Evolutionary conservation across 2,888 invertebrate species (phyloP), one percentile per base, ranked within the genome.

Genomic region (Trissolcus japonicus): DNA sequence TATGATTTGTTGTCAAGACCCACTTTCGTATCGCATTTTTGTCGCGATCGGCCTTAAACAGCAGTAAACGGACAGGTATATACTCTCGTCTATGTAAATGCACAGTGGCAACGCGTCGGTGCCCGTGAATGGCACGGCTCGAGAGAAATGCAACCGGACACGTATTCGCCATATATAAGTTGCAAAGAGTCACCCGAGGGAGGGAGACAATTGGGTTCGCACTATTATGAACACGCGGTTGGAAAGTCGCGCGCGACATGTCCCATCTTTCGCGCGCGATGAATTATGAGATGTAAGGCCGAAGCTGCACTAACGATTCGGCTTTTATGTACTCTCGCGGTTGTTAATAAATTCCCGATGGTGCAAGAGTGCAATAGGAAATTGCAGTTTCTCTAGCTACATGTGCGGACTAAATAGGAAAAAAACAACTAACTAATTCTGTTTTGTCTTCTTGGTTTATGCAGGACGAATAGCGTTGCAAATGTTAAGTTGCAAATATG

Each of bases 21-120:
- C 76, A 79, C 80, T 81, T 81, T 81, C 80, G 80, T 76, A 73
- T 80, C 40, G 56, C 67, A 80, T 76, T 81, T 81, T 81, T 81
- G 76, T 54, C 67, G 65, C 68, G 61, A 35, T 69, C 68, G 67
- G 68, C 69, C 79, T 77, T 77, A 80, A 78, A 77, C 78, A 78
- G 67, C 63, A 57, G 76, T 73, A 80, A 80, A 60, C 65, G 62
- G 72, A 77, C 80, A 80, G 78, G 81, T 81, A 81, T 81, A 81
- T 25, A 51, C 81, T 80, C 79, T 81, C 81, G 73, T 81, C 78
- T 78, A 83, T 81, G 82, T 81, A 83, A 83, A 83, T 81, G 57
- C 41, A 41, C 53, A 40, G 57, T 80, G 80, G 78, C 82, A 79
- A 80, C 79, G 80, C 61, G 60, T 63, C 55, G 62, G 65, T 73